These are phyloP conservation scores for Oscheius sp. DNA, from an alignment of 2,888 invertebrate species.

Conservation along the genomic window DNA sequence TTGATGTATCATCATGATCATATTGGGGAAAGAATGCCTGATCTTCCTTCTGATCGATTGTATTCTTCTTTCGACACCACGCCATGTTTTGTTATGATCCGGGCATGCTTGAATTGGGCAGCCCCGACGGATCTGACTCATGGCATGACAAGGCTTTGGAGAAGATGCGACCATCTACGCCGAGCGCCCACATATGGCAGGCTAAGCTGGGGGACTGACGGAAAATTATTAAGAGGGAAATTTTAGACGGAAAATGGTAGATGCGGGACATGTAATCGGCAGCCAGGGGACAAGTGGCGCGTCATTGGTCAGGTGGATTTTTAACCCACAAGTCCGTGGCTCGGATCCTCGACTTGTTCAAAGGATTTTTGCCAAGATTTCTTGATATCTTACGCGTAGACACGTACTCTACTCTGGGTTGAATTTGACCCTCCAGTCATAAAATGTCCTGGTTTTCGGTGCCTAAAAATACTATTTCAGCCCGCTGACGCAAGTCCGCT, in stretches of 20 bases:
- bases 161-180: slow-evolving; percentile 17
- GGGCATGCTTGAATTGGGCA: slow-evolving; percentile 21
- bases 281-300: no score
- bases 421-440: no score
- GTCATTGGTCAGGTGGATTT: no score
- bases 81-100: slow-evolving; percentile 36
- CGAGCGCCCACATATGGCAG: no score
- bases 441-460: no score
- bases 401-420: no score
- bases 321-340: no score
- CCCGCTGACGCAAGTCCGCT: slow-evolving; percentile 58
- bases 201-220: background rate
- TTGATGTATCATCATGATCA: no score
- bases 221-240: background rate
- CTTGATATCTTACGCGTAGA: no score
- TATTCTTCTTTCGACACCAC: background rate
- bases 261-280: background rate
- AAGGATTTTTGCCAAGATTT: no score
- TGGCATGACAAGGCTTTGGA: slow-evolving; percentile 1
- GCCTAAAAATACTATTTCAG: slow-evolving; percentile 44
- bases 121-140: slow-evolving; percentile 32
- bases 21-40: no score
- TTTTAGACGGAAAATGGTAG: background rate
- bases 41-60: background rate
- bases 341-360: no score